These are phyloP conservation scores for Ophion obscuratus DNA, from an alignment of 2,888 invertebrate species.

Conservation along the genomic window DNA sequence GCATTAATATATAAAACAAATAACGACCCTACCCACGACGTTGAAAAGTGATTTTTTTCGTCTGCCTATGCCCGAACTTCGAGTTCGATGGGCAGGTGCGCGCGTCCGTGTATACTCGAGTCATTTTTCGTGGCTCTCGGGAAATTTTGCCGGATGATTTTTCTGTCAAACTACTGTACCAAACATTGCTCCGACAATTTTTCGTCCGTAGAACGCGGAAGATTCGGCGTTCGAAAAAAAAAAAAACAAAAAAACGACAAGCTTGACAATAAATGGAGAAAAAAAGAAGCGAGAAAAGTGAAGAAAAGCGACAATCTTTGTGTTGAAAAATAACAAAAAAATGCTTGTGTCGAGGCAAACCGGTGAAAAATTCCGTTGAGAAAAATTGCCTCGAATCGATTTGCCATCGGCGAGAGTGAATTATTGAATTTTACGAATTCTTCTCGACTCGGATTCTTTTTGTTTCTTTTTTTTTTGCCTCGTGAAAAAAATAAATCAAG, in stretches of 20 bases:
- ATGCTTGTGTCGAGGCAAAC: neutral
- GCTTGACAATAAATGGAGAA: too few species aligned
- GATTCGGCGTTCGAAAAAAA: too few species aligned
- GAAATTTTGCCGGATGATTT: neutral
- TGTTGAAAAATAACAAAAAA: neutral
- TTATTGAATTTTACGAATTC: neutral
- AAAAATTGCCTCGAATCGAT: neutral
- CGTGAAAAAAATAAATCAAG: too few species aligned
- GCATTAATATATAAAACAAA: conserved; percentile 81
- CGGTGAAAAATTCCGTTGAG: neutral
- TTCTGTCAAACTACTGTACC: neutral
- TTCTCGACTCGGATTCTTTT: neutral
- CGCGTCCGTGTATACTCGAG: neutral
- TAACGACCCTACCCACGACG: conserved; percentile 73
- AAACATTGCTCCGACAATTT: too few species aligned
- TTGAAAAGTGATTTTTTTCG: conserved; percentile 56
- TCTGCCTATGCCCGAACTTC: conserved; percentile 9
- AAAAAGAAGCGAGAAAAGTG: too few species aligned
- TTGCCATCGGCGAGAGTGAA: neutral
- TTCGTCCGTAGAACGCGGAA: too few species aligned
- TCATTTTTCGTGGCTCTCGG: neutral
- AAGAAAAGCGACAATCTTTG: too few species aligned
- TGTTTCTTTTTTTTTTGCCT: neutral
- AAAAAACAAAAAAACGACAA: too few species aligned
- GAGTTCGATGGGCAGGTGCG: conserved; percentile 10